Conservation (phyloP, 2,888 invertebrate genomes). For the Philopedon plagiatum region DNA sequence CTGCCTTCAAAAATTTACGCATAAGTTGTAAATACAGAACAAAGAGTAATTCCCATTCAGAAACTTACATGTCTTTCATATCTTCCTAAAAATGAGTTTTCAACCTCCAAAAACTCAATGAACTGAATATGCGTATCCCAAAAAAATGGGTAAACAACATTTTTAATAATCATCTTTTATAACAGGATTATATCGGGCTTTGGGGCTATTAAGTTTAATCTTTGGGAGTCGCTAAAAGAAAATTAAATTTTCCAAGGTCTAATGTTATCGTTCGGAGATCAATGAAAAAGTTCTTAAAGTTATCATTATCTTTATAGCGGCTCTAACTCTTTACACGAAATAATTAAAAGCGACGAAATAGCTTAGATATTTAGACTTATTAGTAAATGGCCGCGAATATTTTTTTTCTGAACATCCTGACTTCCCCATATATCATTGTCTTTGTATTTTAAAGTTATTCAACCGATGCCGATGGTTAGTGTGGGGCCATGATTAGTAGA, state of each 20-base stretch:
- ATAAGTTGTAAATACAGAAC: no score
- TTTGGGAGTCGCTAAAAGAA: slow-evolving; percentile 7
- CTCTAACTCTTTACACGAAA: neutral
- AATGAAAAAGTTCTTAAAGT: slow-evolving; percentile 11
- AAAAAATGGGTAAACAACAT: neutral
- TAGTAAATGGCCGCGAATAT: no score
- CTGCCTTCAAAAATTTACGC: no score
- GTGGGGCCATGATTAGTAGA: no score
- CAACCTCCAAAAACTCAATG: neutral
- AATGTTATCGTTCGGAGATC: slow-evolving; percentile 1
- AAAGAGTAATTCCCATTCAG: no score
- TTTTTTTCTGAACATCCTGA: no score
- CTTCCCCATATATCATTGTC: no score
- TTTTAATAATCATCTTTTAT: slow-evolving; percentile 26
- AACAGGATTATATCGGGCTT: neutral
- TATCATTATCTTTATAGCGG: slow-evolving; percentile 11
- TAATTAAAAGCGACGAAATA: neutral
- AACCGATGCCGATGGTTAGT: no score
- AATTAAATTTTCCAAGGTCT: slow-evolving; percentile 11
- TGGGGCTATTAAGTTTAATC: slow-evolving; percentile 2
- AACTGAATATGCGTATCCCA: neutral
- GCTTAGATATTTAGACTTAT: no score
- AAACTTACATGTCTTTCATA: no score
- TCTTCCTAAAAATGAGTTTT: no score
- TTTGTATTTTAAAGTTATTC: no score